Conservation (phyloP, 2,888 invertebrate species). For the Nysson spinosus region DNA sequence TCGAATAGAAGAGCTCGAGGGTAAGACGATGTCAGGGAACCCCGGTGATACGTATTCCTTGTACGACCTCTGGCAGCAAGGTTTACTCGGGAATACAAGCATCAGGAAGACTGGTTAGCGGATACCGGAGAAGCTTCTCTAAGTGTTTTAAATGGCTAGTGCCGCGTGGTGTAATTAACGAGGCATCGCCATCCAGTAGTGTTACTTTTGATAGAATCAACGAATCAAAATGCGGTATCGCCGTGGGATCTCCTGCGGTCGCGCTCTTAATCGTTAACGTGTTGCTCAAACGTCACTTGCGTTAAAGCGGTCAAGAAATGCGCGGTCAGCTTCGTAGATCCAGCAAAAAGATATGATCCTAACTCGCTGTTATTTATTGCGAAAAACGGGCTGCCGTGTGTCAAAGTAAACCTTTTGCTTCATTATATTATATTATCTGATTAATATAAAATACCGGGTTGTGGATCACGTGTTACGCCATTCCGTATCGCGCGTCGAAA, state of each 20-base stretch:
- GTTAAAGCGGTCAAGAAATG: constrained; percentile 1
- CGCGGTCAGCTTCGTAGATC: background rate
- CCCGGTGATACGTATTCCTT: constrained; percentile 33
- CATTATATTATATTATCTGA: too few relatives aligned
- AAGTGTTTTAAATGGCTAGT: constrained; percentile 34
- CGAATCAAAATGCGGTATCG: constrained; percentile 54
- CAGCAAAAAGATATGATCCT: background rate
- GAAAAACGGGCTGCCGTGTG: too few relatives aligned
- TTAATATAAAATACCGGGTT: too few relatives aligned
- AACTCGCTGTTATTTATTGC: too few relatives aligned
- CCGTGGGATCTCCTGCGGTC: constrained; percentile 16
- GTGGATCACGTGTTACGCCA: too few relatives aligned
- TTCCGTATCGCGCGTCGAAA: too few relatives aligned
- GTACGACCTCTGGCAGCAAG: constrained; percentile 27
- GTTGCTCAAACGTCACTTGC: constrained; percentile 11
- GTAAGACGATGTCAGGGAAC: constrained; percentile 22
- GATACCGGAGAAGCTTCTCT: constrained; percentile 33
- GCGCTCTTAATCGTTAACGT: too few relatives aligned
- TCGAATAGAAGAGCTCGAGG: background rate
- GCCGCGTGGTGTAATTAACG: constrained; percentile 50
- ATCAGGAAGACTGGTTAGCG: constrained; percentile 43
- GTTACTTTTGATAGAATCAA: constrained; percentile 46
- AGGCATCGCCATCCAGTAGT: constrained; percentile 46
- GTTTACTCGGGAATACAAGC: constrained; percentile 14
- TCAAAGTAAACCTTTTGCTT: too few relatives aligned